Conservation (phyloP, 2,888 invertebrate species). For the Chironomus riparius region DNA sequence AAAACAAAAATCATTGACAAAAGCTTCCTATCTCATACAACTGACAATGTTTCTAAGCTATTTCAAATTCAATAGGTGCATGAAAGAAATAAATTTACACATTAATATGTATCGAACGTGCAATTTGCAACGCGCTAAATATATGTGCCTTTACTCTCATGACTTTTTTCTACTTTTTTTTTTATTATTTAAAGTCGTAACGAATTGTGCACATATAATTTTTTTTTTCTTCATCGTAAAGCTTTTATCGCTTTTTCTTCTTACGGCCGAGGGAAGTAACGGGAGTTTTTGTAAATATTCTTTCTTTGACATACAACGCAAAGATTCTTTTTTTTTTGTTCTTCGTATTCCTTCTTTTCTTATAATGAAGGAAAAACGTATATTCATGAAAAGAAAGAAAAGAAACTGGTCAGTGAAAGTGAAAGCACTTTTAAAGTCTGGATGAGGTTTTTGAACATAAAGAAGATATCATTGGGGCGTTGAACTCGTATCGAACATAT, state of each 20-base stretch:
- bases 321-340: constrained; percentile 21
- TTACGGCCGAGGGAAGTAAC: background rate
- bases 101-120: background rate
- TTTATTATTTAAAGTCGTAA: too few species aligned
- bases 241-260: constrained; percentile 6
- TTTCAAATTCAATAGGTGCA: too few species aligned
- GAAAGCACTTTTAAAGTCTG: constrained; percentile 26
- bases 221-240: background rate
- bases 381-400: background rate
- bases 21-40: too few species aligned
- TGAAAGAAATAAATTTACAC: background rate
- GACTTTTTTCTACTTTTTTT: background rate
- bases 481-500: constrained; percentile 18
- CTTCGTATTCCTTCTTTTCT: constrained; percentile 8
- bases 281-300: constrained; percentile 28
- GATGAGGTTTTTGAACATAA: constrained; percentile 18
- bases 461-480: constrained; percentile 8
- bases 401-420: constrained; percentile 29
- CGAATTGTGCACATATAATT: background rate
- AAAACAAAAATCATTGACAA: too few species aligned
- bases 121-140: constrained; percentile 2
- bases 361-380: background rate
- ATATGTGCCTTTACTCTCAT: background rate
- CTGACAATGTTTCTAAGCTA: too few species aligned
- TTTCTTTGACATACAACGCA: constrained; percentile 20